A percentile compares a stretch with the other conserved stretches of the same genome.
These are phyloP conservation scores for Malacoraja senta DNA, from an alignment of 2,797 vertebrate species.

Conservation along the genomic window DNA sequence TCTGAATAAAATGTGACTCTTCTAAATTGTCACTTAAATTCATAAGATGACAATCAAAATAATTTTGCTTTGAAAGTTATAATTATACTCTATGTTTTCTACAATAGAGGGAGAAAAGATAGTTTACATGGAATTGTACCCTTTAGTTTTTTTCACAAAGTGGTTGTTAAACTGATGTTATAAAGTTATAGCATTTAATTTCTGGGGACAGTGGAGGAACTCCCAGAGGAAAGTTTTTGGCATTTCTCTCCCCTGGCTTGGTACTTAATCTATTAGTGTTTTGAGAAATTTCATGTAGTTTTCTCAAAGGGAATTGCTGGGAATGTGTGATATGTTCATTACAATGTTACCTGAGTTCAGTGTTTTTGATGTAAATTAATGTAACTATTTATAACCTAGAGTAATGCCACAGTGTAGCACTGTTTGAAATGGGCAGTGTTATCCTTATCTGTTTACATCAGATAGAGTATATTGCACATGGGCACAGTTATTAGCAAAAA, in stretches of 20 bases:
- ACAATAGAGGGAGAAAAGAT: neutral
- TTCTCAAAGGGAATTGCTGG: neutral
- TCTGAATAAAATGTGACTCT: neutral
- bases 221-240: neutral
- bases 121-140: neutral
- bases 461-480: constrained; percentile 27
- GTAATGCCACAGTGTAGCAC: neutral
- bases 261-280: neutral
- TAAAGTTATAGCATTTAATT: neutral
- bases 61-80: neutral
- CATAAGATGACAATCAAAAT: neutral
- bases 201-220: no score
- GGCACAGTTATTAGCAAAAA: neutral
- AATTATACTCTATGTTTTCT: neutral
- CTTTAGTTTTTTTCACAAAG: neutral
- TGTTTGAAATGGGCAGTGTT: neutral
- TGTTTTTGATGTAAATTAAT: neutral
- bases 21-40: neutral
- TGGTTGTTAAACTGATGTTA: neutral
- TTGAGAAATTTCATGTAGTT: neutral
- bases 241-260: neutral
- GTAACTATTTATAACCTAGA: constrained; percentile 6
- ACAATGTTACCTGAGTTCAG: neutral
- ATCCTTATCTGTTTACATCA: neutral
- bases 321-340: neutral